Conservation (phyloP, 2,888 invertebrate genomes). For the Lacanobia oleracea region DNA sequence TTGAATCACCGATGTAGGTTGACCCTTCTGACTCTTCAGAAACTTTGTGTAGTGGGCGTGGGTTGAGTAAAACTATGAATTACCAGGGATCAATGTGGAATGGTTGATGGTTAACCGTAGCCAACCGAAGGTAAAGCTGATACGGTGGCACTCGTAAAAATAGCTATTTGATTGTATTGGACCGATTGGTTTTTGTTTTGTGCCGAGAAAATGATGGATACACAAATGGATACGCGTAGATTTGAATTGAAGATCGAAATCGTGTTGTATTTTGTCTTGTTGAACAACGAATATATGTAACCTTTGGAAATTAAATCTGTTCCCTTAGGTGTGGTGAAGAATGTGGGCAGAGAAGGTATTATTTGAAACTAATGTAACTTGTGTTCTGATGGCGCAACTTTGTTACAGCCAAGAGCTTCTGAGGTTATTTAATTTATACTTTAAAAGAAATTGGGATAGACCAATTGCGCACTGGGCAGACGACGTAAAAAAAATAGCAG, state of each 20-base stretch:
- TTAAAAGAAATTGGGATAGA: too few species aligned
- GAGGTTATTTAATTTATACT: too few species aligned
- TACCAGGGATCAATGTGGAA: conserved; percentile 58
- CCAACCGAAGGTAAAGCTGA: conserved; percentile 67
- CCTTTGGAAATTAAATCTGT: not conserved
- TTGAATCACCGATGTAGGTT: conserved; percentile 71
- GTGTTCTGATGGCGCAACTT: too few species aligned
- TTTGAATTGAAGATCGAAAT: conserved; percentile 55
- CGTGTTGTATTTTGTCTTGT: conserved; percentile 33
- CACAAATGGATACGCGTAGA: conserved; percentile 57
- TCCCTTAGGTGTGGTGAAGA: not conserved
- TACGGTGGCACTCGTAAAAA: conserved; percentile 69
- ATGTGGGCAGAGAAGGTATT: too few species aligned
- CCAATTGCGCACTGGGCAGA: too few species aligned
- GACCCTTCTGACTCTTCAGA: conserved; percentile 67
- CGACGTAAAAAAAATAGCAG: too few species aligned
- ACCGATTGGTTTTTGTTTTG: conserved; percentile 67
- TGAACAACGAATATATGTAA: conserved; percentile 7
- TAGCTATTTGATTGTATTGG: conserved; percentile 68
- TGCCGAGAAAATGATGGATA: conserved; percentile 62
- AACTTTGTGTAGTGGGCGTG: conserved; percentile 47
- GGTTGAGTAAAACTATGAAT: conserved; percentile 60
- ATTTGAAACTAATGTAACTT: too few species aligned
- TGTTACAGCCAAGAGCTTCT: too few species aligned
- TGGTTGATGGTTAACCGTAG: conserved; percentile 66